Conservation (phyloP, 2,113 vertebrate genomes). For the Haemorhous mexicanus region DNA sequence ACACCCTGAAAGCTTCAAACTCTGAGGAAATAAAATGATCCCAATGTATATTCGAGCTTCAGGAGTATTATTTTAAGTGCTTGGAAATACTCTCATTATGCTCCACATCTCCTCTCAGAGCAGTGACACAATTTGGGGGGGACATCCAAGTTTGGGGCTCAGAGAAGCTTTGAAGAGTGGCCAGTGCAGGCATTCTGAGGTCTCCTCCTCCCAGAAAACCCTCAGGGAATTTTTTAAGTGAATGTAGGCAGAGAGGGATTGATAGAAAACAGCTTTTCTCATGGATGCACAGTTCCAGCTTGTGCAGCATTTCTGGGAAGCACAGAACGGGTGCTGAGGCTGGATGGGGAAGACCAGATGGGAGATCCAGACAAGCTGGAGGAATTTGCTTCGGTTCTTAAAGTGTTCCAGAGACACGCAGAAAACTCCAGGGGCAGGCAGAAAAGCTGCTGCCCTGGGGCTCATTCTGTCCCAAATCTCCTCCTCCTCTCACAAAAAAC, state of each 20-base stretch:
- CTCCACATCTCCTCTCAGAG: not conserved
- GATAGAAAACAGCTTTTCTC: not conserved
- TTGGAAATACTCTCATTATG: not conserved
- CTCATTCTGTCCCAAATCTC: not conserved
- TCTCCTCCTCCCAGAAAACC: not conserved
- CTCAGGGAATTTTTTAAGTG: not conserved
- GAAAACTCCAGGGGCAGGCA: not conserved
- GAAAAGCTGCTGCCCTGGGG: accelerated
- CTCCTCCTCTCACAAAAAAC: not conserved
- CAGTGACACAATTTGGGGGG: accelerated
- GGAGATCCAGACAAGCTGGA: not conserved
- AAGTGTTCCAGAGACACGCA: not conserved
- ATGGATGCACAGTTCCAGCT: not conserved
- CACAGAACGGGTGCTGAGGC: not conserved
- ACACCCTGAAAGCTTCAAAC: not conserved
- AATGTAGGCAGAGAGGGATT: not conserved
- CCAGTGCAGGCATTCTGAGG: not conserved
- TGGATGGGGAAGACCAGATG: not conserved
- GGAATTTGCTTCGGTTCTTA: not conserved
- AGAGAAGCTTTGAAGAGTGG: accelerated
- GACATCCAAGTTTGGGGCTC: not conserved
- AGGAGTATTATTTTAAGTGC: not conserved
- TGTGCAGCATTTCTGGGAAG: not conserved
- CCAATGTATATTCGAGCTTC: not conserved
- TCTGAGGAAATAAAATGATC: not conserved